Conservation (phyloP, 1,140 invertebrate species). For the Lasioglossum albipes region DNA sequence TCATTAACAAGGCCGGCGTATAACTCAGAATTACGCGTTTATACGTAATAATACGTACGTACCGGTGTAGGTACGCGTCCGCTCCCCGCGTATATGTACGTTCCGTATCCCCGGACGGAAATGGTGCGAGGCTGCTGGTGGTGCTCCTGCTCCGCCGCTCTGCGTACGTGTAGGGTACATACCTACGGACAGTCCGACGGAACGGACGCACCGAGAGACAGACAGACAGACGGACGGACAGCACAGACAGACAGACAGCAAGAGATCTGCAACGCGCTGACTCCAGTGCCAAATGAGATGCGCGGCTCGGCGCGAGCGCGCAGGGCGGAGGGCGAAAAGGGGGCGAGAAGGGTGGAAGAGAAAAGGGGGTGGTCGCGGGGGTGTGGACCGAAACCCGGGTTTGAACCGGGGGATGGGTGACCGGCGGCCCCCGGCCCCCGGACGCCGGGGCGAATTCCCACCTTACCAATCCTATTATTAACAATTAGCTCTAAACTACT, state of each 20-base stretch:
- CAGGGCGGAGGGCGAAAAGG: no score
- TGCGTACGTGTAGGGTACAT: constrained; percentile 46
- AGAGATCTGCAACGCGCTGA: constrained; percentile 67
- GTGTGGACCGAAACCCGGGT: constrained; percentile 36
- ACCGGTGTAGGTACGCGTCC: constrained; percentile 58
- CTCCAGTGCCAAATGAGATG: constrained; percentile 72
- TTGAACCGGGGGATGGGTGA: constrained; percentile 18
- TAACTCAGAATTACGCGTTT: constrained; percentile 79
- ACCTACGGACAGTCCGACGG: constrained; percentile 57
- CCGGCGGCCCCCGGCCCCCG: constrained; percentile 45
- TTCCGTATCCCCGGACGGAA: constrained; percentile 55
- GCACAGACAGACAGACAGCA: constrained; percentile 62
- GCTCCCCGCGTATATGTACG: constrained; percentile 44
- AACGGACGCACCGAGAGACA: constrained; percentile 54
- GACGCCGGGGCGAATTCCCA: constrained; percentile 76
- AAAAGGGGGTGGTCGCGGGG: constrained; percentile 39
- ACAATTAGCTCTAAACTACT: constrained; percentile 81
- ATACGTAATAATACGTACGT: constrained; percentile 77
- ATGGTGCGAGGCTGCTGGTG: constrained; percentile 43
- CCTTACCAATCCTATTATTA: constrained; percentile 81
- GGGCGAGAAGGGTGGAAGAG: constrained; percentile 8
- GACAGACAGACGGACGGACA: constrained; percentile 50
- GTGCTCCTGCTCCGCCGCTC: neutral
- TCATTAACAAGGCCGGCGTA: constrained; percentile 78
- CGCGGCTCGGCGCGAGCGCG: constrained; percentile 31